phyloP scores from a whole-genome alignment of 2,797 vertebrate species.

The Lacerta viridis region DNA sequence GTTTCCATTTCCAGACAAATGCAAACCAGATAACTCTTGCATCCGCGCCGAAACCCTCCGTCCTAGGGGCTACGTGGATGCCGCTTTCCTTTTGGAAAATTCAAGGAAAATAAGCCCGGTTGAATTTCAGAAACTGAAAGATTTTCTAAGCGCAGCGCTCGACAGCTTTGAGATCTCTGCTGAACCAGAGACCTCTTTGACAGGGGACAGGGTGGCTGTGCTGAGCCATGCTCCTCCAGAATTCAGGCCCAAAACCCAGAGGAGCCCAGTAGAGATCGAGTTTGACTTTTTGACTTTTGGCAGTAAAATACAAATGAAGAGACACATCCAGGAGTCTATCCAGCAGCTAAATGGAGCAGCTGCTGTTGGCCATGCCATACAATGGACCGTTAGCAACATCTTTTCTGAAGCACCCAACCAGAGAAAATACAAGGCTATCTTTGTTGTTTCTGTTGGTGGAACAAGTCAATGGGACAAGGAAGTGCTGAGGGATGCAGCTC shows the following conservation, averaged over 20 bases:
- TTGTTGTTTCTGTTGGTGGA: constrained; percentile 74
- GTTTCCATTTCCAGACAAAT: constrained; percentile 71
- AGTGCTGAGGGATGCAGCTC: constrained; percentile 64
- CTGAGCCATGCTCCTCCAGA: constrained; percentile 65
- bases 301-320: constrained; percentile 67
- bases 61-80: constrained; percentile 59
- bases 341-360: constrained; percentile 59
- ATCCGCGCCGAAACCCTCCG: neutral
- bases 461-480: constrained; percentile 69
- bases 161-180: constrained; percentile 70
- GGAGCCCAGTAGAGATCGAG: constrained; percentile 66
- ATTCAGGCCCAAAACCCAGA: constrained; percentile 53
- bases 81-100: constrained; percentile 76
- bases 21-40: constrained; percentile 69
- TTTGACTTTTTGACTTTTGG: constrained; percentile 74
- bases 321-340: constrained; percentile 58
- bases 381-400: constrained; percentile 74
- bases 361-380: constrained; percentile 68
- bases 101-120: constrained; percentile 64
- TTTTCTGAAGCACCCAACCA: constrained; percentile 62
- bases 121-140: constrained; percentile 73
- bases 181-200: constrained; percentile 53
- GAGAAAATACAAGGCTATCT: constrained; percentile 74
- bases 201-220: constrained; percentile 75
- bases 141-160: constrained; percentile 68